Percentiles rank a stretch among this genome's conserved stretches.
phyloP scores from a whole-genome alignment of 2,113 vertebrate species.

The Hucho hucho region DNA sequence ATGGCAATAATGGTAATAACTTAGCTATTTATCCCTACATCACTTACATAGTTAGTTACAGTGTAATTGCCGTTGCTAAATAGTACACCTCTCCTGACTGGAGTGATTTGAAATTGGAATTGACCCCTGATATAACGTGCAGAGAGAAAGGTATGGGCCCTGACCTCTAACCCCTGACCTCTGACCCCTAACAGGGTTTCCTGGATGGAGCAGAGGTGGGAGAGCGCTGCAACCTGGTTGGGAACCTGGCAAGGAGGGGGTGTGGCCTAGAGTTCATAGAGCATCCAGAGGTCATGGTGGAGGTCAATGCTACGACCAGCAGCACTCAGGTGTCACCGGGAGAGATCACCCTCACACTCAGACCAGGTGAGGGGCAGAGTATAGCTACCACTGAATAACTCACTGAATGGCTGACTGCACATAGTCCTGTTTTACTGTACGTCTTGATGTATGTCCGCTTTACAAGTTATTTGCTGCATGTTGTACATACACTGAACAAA shows the following conservation, averaged over 20 bases:
- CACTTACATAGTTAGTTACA: too few species aligned
- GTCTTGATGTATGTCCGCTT: neutral
- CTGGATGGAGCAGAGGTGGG: conserved; percentile 75
- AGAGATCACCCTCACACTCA: conserved; percentile 82
- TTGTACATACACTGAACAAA: too few species aligned
- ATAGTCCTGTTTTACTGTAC: neutral
- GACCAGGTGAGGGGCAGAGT: conserved; percentile 77
- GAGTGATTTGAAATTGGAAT: too few species aligned
- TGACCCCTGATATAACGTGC: too few species aligned
- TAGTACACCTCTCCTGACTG: too few species aligned
- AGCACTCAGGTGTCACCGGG: conserved; percentile 88
- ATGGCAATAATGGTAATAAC: too few species aligned
- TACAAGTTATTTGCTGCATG: too few species aligned
- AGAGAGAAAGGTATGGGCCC: too few species aligned
- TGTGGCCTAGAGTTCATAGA: conserved; percentile 84
- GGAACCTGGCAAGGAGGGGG: conserved; percentile 83
- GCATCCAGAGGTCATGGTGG: conserved; percentile 76
- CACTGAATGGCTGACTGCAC: neutral
- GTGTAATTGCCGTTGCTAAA: too few species aligned
- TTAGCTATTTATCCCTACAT: too few species aligned
- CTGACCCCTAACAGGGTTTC: conserved; percentile 77
- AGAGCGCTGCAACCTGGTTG: conserved; percentile 84
- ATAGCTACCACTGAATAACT: neutral
- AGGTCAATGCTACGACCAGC: conserved; percentile 71
- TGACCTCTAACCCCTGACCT: neutral